These are phyloP conservation scores for Rhinichthys klamathensis DNA, from an alignment of 2,113 vertebrate genomes.

Conservation along the genomic window DNA sequence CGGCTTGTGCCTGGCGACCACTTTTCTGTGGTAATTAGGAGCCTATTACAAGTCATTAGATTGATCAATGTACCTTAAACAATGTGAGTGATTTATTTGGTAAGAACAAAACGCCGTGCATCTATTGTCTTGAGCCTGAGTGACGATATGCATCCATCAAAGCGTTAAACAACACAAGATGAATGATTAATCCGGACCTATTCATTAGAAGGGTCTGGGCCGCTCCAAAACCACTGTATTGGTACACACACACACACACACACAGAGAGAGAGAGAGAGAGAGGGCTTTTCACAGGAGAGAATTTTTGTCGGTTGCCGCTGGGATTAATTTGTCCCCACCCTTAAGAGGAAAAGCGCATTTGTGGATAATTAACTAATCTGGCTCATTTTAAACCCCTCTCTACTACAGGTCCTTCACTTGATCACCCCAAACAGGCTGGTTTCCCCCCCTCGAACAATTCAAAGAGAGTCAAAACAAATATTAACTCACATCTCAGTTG, in stretches of 20 bases:
- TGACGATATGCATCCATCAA: constrained; percentile 81
- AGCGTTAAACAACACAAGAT: constrained; percentile 80
- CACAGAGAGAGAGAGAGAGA: constrained; percentile 51
- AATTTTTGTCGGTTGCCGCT: constrained; percentile 61
- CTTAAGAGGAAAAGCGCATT: constrained; percentile 76
- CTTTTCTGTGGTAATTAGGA: constrained; percentile 94
- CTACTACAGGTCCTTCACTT: constrained; percentile 65
- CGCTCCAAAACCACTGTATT: constrained; percentile 73
- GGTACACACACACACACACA: constrained; percentile 34
- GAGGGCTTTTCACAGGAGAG: constrained; percentile 54
- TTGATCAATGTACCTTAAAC: constrained; percentile 99
- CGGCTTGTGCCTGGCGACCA: constrained; percentile 79
- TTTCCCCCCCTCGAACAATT: constrained; percentile 14
- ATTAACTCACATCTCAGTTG: constrained; percentile 24
- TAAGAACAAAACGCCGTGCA: constrained; percentile 83
- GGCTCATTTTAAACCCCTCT: constrained; percentile 68
- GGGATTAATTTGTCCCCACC: constrained; percentile 80
- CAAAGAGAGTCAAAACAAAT: constrained; percentile 23
- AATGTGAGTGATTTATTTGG: constrained; percentile 95
- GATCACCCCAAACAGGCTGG: constrained; percentile 62
- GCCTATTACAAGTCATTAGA: constrained; percentile 98
- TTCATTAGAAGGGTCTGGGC: constrained; percentile 83
- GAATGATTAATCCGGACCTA: constrained; percentile 81
- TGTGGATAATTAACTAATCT: constrained; percentile 80
- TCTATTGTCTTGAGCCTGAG: constrained; percentile 80